phyloP scores from a whole-genome alignment of 2,113 vertebrate genomes.

The Vireo altiloquus region DNA sequence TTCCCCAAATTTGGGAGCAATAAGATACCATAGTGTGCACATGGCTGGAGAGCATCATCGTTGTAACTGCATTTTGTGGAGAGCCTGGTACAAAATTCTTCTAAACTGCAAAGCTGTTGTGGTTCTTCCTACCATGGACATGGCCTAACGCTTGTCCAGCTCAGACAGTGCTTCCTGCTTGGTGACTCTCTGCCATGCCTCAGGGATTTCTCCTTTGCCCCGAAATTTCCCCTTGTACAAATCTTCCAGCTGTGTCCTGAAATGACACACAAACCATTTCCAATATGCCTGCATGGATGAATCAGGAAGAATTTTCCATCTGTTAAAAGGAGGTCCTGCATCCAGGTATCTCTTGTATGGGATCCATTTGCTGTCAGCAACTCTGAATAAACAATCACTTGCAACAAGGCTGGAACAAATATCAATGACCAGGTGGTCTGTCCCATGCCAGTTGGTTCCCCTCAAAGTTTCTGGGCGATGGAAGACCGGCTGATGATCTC shows the following conservation, averaged over 20 bases:
- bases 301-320: constrained; percentile 69
- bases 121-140: accelerated
- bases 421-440: neutral
- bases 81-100: accelerated
- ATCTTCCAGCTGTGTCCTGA: constrained; percentile 62
- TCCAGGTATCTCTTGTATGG: constrained; percentile 39
- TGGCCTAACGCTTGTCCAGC: neutral
- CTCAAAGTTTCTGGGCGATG: neutral
- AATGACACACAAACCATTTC: constrained; percentile 78
- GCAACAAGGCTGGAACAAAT: neutral
- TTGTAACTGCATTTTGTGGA: neutral
- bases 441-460: accelerated
- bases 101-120: neutral
- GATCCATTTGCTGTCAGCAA: accelerated
- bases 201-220: constrained; percentile 45
- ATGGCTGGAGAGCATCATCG: accelerated
- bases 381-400: accelerated
- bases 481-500: constrained; percentile 47
- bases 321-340: constrained; percentile 29
- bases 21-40: accelerated
- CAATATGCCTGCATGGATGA: constrained; percentile 64
- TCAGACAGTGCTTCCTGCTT: constrained; percentile 13
- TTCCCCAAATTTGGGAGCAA: neutral
- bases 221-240: neutral
- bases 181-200: neutral